Percentiles rank a stretch among this genome's conserved stretches.
These are phyloP conservation scores for Rhynchotus rufescens DNA, from an alignment of 2,797 vertebrate genomes.

Conservation along the genomic window DNA sequence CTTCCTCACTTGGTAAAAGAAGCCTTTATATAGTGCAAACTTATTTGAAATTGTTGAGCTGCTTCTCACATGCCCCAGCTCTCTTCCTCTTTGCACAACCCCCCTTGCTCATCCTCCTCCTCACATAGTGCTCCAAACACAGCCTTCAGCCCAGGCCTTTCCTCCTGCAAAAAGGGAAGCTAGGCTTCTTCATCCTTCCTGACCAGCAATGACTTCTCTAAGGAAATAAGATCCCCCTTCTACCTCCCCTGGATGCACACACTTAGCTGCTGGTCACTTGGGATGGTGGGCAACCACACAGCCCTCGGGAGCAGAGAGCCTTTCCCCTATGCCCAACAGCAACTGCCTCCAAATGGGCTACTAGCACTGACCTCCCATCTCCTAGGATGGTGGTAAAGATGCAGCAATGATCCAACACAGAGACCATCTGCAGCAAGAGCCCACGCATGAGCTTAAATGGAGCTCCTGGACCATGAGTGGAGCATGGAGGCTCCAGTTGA, in stretches of 20 bases:
- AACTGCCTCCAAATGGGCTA: too few relatives aligned
- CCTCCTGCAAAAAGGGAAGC: background rate
- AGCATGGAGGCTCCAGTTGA: background rate
- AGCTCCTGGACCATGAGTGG: fast-evolving
- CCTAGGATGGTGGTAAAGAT: fast-evolving
- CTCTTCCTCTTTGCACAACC: background rate
- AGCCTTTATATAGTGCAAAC: background rate
- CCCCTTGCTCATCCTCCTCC: background rate
- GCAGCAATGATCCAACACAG: fast-evolving
- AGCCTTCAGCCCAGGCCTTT: background rate
- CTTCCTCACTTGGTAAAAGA: background rate
- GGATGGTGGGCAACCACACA: background rate
- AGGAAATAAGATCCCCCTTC: background rate
- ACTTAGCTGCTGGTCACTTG: fast-evolving
- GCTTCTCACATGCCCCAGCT: background rate
- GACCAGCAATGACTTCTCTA: background rate
- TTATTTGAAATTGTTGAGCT: background rate
- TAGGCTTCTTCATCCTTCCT: background rate
- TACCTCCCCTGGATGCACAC: fast-evolving
- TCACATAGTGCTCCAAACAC: background rate
- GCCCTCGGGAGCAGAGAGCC: fast-evolving
- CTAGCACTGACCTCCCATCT: fast-evolving
- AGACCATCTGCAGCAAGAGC: too few relatives aligned
- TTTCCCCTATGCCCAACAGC: fast-evolving
- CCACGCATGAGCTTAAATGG: background rate